Evolutionary conservation across 2,797 vertebrate genomes (phyloP), one percentile per base, ranked within the genome.

Genomic region (Melanotaenia maccullochi): DNA sequence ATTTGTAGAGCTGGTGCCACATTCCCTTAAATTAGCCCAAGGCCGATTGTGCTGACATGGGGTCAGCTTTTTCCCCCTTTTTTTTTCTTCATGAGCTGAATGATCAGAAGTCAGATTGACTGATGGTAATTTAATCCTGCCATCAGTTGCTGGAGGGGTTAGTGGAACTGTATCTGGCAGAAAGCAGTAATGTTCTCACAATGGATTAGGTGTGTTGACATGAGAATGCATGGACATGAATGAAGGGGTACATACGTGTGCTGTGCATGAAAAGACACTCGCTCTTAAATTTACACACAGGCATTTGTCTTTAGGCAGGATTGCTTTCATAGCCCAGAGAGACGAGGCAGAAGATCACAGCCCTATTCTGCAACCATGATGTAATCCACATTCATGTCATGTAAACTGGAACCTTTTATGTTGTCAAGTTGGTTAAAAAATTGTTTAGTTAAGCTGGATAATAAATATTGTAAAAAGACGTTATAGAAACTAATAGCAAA

Each of bases 41-140:
- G 77, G 88, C 70, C 14, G 36, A 73, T 60, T 62, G 79, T 32
- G 0, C 76, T 65, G 72, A 80, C 73, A 76, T 71, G 20, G 65
- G 79, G 78, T 87, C 79, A 68, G 64, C 54, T 73, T 75, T 83
- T 9, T 16, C 8, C 6, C 20, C 20, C 16, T 7, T 8, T 47
- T 47, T 44, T 44, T 44, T 7, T 20, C 76, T 78, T 71, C 80
- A 44, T 57, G 58, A 60, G 83, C 58, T 84, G 87, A 91, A 66
- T 84, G 85, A 88, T 86, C 78, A 86, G 81, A 83, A 75, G 78
- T 84, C 13, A 32, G 65, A 85, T 64, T 84, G 89, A 87, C 69
- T 79, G 77, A 83, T 85, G 79, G 90, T 85, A 89, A 92, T 85
- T 78, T 75, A 83, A 91, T 79, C 87, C 79, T 18, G n/a, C 60